Evolutionary conservation across 2,113 vertebrate species (phyloP), one percentile per base, ranked within the genome.

Genomic region (Rhineura floridana): DNA sequence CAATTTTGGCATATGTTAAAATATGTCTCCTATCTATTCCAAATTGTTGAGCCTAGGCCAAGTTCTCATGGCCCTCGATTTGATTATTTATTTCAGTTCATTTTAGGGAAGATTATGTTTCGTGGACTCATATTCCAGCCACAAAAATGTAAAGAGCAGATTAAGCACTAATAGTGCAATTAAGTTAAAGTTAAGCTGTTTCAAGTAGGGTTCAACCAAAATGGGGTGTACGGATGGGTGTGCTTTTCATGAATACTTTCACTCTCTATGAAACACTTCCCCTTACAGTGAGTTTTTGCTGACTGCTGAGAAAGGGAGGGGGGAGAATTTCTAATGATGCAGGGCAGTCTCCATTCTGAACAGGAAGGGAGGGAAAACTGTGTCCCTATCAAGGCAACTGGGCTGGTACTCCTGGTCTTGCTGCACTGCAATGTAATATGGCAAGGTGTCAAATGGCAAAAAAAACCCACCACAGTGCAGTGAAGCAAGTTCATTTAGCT

Each of bases 51-150:
- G 79, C 59, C 83, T 78, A 69, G 21, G 90, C 90, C 52, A 84
- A 46, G 72, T 92, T 94, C 69, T 93, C 59, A 85, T 85, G 90
- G 91, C 90, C 92, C 89, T 92, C 3, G 13, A 93, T 87, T 93
- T 87, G 28, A 69, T 67, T 89, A 83, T 91, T 94, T 93, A 82
- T 91, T 93, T 91, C 86, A 79, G 23, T 90, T 91, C 73, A 90
- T 4, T 19, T 88, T 94, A 88, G 83, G 82, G 91, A 90, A 91
- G 81, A 90, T 90, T 76, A 87, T 39, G 83, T 93, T 84, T 89
- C 70, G 42, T 19, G 82, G 78, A 75, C 76, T 85, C 85, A 63
- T 73, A 87, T 87, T 86, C 88, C 83, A 87, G 55, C 62, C 90
- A 69, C 84, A 87, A 92, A 93, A 88, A 78, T 87, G 87, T n/a